Conservation (phyloP, 2,113 vertebrate genomes). For the Aleadryas rufinucha region DNA sequence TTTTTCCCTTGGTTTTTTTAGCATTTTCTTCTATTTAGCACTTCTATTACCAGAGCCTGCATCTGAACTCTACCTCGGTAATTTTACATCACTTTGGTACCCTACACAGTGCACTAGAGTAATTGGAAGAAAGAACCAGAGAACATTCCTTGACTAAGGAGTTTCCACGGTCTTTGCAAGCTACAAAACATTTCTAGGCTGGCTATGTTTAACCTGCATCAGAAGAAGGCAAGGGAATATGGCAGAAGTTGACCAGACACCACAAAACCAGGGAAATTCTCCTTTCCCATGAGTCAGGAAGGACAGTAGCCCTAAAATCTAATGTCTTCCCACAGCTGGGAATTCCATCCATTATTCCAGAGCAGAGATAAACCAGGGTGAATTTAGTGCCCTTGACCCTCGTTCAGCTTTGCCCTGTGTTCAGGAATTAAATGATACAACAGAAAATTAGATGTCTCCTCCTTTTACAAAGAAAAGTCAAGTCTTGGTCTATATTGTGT, state of each 20-base stretch:
- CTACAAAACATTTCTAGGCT: not conserved
- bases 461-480: not conserved
- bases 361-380: not conserved
- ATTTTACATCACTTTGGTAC: not conserved
- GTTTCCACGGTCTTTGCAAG: not conserved
- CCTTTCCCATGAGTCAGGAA: not conserved
- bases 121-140: not conserved
- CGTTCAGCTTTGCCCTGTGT: not conserved
- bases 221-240: not conserved
- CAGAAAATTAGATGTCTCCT: not conserved
- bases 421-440: not conserved
- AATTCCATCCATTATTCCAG: not conserved
- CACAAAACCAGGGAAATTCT: not conserved
- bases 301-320: not conserved
- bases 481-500: not conserved
- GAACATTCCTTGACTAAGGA: not conserved
- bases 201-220: not conserved
- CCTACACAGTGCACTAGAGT: fast-evolving
- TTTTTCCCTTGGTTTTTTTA: not conserved
- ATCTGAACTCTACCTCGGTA: not conserved
- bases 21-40: not conserved
- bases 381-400: not conserved
- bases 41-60: not conserved
- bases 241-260: not conserved
- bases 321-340: not conserved